These are phyloP conservation scores for Agonopterix subpropinquella DNA, from an alignment of 2,888 invertebrate species.

Conservation along the genomic window DNA sequence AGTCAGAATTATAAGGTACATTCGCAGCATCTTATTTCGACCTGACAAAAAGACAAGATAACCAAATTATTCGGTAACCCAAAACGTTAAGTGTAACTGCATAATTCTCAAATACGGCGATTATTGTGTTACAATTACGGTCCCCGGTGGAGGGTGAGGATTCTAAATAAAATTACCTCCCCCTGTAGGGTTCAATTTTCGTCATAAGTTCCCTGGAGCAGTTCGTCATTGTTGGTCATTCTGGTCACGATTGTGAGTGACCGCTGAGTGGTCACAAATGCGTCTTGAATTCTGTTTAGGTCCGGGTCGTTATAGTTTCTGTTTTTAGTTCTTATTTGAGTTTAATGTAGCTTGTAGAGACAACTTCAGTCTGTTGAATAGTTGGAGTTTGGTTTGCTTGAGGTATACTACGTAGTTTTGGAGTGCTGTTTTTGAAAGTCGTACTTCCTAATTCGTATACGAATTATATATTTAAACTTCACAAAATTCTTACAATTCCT, in stretches of 20 bases:
- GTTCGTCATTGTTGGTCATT: slow-evolving; percentile 20
- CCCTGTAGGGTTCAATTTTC: slow-evolving; percentile 42
- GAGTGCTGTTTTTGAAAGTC: too few relatives aligned
- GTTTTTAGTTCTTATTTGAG: neutral
- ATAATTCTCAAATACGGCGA: slow-evolving; percentile 41
- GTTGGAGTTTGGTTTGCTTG: too few relatives aligned
- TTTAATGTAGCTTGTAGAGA: too few relatives aligned
- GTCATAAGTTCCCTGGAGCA: slow-evolving; percentile 33
- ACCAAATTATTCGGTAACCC: slow-evolving; percentile 18
- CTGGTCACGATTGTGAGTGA: slow-evolving; percentile 35
- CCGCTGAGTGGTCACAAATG: slow-evolving; percentile 36
- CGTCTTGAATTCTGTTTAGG: slow-evolving; percentile 31
- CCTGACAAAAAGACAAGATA: neutral
- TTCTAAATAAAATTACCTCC: slow-evolving; percentile 55
- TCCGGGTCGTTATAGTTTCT: slow-evolving; percentile 15
- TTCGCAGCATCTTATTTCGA: neutral
- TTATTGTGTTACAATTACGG: slow-evolving; percentile 41
- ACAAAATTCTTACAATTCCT: too few relatives aligned
- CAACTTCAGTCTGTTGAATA: too few relatives aligned
- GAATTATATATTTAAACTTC: too few relatives aligned
- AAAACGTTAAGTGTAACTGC: slow-evolving; percentile 19
- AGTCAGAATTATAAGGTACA: too few relatives aligned
- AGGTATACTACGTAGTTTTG: too few relatives aligned
- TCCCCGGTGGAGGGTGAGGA: slow-evolving; percentile 23
- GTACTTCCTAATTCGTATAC: too few relatives aligned